Evolutionary conservation across 2,888 invertebrate genomes (phyloP).

Genomic region (Aricia artaxerxes): DNA sequence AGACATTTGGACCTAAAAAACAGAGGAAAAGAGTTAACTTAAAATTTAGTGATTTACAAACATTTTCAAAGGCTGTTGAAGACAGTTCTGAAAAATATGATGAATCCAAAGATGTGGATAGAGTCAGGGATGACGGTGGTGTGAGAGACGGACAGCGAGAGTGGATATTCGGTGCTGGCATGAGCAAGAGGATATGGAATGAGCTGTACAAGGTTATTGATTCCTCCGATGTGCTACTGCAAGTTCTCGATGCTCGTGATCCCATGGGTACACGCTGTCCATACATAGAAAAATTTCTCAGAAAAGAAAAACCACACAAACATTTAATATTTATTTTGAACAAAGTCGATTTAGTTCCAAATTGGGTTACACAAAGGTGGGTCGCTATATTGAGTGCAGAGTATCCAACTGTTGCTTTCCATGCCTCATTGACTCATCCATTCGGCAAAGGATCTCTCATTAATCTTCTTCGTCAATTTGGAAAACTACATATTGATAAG

Average conservation of each 20-base stretch:
- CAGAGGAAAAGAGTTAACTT: constrained; percentile 94
- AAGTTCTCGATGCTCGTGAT: constrained; percentile 98
- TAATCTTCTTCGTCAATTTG: constrained; percentile 96
- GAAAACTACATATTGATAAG: constrained; percentile 96
- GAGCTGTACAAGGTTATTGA: constrained; percentile 99
- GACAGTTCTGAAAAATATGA: constrained; percentile 88
- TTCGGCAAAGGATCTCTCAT: constrained; percentile 99
- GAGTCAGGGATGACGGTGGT: constrained; percentile 90
- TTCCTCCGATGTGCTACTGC: constrained; percentile 97
- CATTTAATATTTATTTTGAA: constrained; percentile 98
- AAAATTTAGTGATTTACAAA: constrained; percentile 87
- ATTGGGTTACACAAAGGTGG: constrained; percentile 99
- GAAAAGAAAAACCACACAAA: constrained; percentile 97
- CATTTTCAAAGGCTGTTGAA: constrained; percentile 87
- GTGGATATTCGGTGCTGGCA: constrained; percentile 97
- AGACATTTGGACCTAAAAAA: constrained; percentile 97
- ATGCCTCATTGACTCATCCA: constrained; percentile 98
- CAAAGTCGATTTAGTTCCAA: constrained; percentile 97
- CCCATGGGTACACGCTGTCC: constrained; percentile 97
- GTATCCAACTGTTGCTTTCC: constrained; percentile 98
- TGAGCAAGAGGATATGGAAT: constrained; percentile 99
- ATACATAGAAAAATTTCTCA: constrained; percentile 94
- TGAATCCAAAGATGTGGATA: constrained; percentile 89
- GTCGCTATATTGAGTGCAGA: constrained; percentile 95
- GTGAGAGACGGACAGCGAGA: constrained; percentile 91